Percentiles rank a stretch among this genome's conserved stretches.
These are phyloP conservation scores for Myotis vivesi DNA, from an alignment of 2,797 vertebrate species.

Conservation along the genomic window DNA sequence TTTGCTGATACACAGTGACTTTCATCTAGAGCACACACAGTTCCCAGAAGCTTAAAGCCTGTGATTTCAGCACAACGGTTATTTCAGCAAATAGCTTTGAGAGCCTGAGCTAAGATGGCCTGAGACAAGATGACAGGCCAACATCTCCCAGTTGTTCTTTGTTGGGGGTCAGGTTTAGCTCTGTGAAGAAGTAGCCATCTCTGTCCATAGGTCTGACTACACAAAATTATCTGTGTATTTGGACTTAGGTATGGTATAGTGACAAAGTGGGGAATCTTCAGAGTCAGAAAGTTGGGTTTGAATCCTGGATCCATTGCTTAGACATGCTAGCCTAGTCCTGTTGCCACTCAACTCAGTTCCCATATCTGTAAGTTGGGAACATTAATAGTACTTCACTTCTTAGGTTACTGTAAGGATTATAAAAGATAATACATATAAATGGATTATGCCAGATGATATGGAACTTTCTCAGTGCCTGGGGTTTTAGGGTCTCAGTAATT, in stretches of 20 bases:
- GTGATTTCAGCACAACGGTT: background rate
- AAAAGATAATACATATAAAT: background rate
- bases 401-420: background rate
- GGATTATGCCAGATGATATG: background rate
- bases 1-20: conserved; percentile 13
- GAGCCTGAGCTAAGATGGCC: background rate
- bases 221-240: background rate
- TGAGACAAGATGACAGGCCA: background rate
- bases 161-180: background rate
- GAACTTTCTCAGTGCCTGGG: background rate
- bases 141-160: background rate
- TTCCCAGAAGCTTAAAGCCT: background rate
- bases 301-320: background rate
- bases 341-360: background rate
- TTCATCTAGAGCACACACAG: background rate
- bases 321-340: background rate
- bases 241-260: background rate
- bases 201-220: background rate
- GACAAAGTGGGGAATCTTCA: background rate
- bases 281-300: background rate
- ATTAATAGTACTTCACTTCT: background rate
- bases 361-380: background rate
- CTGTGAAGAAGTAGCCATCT: background rate
- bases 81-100: conserved; percentile 25
- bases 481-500: background rate